These are phyloP conservation scores for Drosophila macrospina DNA, from an alignment of 2,888 invertebrate genomes.

Conservation along the genomic window DNA sequence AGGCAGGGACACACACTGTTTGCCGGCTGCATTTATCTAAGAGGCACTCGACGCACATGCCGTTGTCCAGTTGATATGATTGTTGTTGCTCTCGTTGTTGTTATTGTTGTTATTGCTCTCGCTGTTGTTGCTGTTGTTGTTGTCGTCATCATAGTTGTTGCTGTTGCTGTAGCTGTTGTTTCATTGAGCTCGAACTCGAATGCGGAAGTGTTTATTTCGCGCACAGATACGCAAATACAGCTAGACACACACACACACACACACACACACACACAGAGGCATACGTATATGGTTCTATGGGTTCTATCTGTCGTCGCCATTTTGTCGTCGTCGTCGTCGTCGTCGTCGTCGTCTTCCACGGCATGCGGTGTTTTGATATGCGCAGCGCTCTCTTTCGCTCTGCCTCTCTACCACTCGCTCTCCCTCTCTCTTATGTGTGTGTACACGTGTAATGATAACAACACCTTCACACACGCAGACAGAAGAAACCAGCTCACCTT, in stretches of 20 bases:
- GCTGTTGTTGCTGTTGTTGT: conserved; percentile 34
- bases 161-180: conserved; percentile 60
- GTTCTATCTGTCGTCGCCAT: conserved; percentile 70
- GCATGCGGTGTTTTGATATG: conserved; percentile 67
- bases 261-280: conserved; percentile 1
- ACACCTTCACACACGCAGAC: conserved; percentile 27
- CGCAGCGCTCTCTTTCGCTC: conserved; percentile 40
- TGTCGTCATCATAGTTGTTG: conserved; percentile 42
- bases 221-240: conserved; percentile 64
- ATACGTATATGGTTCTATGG: conserved; percentile 19
- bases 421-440: conserved; percentile 12
- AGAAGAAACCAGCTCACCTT: conserved; percentile 69
- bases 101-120: conserved; percentile 54
- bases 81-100: conserved; percentile 43
- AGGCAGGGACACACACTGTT: conserved; percentile 20
- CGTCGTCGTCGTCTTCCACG: conserved; percentile 50
- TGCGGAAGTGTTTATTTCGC: conserved; percentile 76
- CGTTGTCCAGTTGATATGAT: conserved; percentile 38
- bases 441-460: conserved; percentile 75
- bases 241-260: conserved; percentile 12
- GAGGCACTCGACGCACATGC: conserved; percentile 38
- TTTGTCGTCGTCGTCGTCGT: conserved; percentile 55
- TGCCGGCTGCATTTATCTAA: conserved; percentile 67
- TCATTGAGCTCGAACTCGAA: conserved; percentile 69
- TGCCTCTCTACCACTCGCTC: background rate